Percentiles rank a stretch among this genome's conserved stretches.
phyloP scores from a whole-genome alignment of 1,140 invertebrate genomes.

The Pseudomyrmex cubaensis region DNA sequence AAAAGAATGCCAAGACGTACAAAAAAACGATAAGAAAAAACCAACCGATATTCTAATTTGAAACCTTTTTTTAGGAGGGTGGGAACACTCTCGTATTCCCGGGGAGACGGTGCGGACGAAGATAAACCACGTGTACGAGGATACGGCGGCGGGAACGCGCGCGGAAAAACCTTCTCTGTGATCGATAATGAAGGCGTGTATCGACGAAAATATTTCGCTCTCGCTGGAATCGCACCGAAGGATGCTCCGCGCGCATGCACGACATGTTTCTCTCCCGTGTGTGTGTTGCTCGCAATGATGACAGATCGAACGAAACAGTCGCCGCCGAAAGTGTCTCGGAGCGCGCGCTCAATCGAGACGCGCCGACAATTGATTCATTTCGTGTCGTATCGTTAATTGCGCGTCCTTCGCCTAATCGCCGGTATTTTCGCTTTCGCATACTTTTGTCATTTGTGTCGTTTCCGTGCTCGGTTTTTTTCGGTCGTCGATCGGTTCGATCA shows the following conservation, averaged over 20 bases:
- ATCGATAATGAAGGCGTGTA: constrained; percentile 40
- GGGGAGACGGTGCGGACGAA: neutral
- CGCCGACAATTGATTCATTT: no score
- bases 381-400: no score
- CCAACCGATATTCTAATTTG: no score
- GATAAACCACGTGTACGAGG: constrained; percentile 36
- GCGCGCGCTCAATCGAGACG: neutral
- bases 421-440: no score
- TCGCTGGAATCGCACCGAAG: neutral
- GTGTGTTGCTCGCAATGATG: constrained; percentile 4
- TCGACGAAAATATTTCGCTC: constrained; percentile 35
- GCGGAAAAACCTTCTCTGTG: neutral
- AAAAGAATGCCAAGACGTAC: no score
- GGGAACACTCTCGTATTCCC: no score
- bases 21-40: no score
- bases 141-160: constrained; percentile 6
- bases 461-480: no score
- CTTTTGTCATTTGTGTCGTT: no score
- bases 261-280: neutral
- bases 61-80: no score
- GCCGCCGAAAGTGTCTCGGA: constrained; percentile 17
- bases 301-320: constrained; percentile 54
- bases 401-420: no score
- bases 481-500: no score
- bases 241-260: constrained; percentile 38